Conservation (phyloP, 2,888 invertebrate genomes). For the Netelia virgata region DNA sequence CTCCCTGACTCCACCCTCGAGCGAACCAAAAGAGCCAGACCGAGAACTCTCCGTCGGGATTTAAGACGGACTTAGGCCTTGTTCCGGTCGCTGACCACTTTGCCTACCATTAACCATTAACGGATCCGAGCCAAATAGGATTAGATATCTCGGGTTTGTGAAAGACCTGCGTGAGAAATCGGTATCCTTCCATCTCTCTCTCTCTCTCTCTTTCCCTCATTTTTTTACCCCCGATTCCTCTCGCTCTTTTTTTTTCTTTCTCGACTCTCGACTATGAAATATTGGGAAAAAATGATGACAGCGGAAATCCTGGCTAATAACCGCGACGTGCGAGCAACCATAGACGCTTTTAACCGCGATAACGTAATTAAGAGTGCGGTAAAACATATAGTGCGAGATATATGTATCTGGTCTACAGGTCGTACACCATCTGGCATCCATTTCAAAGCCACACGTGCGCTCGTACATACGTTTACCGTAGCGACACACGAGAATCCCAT, state of each 20-base stretch:
- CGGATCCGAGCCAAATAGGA: conserved; percentile 84
- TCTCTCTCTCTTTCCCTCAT: neutral
- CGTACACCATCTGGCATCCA: conserved; percentile 66
- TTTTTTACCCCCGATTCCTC: conserved; percentile 1
- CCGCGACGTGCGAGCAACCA: conserved; percentile 2
- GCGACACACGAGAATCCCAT: conserved; percentile 33
- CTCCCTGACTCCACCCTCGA: conserved; percentile 17
- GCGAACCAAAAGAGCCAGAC: conserved; percentile 15
- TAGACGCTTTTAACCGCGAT: conserved; percentile 70
- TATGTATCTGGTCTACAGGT: conserved; percentile 43
- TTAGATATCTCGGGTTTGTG: conserved; percentile 76
- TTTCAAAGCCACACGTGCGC: conserved; percentile 49
- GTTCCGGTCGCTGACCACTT: conserved; percentile 85
- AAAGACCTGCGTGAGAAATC: conserved; percentile 16
- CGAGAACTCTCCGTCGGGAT: conserved; percentile 79
- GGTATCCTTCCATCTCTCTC: neutral
- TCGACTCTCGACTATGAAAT: neutral
- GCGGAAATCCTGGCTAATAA: neutral
- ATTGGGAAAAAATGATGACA: neutral
- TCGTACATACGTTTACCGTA: conserved; percentile 19
- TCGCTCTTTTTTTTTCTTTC: neutral
- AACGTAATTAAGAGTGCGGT: conserved; percentile 70
- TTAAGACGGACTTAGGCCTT: conserved; percentile 85
- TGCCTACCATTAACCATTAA: conserved; percentile 85
- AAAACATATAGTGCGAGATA: conserved; percentile 45